Conservation (phyloP, 64 coral and sea anemone genomes). For the Pachyseris speciosa region DNA sequence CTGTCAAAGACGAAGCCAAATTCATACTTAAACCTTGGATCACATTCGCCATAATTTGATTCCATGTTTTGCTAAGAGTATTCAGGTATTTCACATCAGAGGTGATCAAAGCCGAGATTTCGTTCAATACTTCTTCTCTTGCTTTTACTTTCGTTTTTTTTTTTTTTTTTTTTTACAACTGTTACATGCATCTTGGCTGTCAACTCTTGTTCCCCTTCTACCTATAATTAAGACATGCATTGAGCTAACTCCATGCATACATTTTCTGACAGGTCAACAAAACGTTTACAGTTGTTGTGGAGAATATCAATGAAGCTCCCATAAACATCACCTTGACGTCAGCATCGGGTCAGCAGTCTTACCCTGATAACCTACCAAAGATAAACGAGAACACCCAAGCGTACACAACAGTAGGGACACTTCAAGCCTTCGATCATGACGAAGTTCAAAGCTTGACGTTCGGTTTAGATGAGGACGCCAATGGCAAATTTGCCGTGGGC, state of each 20-base stretch:
- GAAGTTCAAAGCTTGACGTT: constrained; percentile 72
- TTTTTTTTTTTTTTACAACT: no score
- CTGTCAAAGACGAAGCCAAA: no score
- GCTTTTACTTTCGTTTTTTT: no score
- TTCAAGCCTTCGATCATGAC: constrained; percentile 89
- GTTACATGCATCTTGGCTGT: no score
- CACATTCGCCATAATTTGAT: no score
- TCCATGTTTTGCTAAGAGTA: no score
- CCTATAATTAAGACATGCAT: neutral
- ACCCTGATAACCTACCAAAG: constrained; percentile 53
- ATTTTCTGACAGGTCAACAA: constrained; percentile 63
- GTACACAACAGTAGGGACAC: constrained; percentile 68
- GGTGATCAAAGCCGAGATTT: no score
- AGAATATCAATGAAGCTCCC: constrained; percentile 88
- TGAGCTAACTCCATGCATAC: neutral
- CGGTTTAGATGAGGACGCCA: constrained; percentile 73
- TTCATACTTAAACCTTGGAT: no score
- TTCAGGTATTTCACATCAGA: no score
- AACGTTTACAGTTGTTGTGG: constrained; percentile 75
- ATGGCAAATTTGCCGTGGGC: constrained; percentile 61
- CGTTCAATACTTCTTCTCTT: no score
- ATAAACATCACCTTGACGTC: constrained; percentile 80
- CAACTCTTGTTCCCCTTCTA: no score
- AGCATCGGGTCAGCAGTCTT: constrained; percentile 66
- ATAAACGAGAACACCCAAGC: constrained; percentile 79